Evolutionary conservation across 2,888 invertebrate species (phyloP).

Genomic region (Leptarthrus brevirostris): DNA sequence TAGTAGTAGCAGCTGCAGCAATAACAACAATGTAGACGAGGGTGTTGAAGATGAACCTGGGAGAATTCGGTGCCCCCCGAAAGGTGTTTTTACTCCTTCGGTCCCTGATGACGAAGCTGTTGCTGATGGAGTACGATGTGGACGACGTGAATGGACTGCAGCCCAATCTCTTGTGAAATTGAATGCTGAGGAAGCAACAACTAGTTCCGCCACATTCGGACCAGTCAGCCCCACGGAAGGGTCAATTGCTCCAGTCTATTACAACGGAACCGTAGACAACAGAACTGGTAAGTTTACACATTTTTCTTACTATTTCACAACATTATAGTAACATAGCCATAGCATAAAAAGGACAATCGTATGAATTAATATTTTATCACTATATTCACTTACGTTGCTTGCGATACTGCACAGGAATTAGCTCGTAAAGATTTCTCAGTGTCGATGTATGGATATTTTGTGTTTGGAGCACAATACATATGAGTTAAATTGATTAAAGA

Average conservation of each 20-base stretch:
- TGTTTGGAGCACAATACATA: too few relatives aligned
- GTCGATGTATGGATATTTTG: too few relatives aligned
- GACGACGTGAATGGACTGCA: conserved; percentile 65
- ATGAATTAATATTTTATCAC: too few relatives aligned
- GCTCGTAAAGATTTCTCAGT: too few relatives aligned
- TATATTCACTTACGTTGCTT: too few relatives aligned
- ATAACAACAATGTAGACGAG: conserved; percentile 50
- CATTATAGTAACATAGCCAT: too few relatives aligned
- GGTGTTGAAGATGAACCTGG: conserved; percentile 19
- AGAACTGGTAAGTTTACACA: conserved; percentile 50
- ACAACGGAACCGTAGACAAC: conserved; percentile 51
- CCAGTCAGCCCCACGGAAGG: conserved; percentile 56
- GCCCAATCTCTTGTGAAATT: conserved; percentile 66
- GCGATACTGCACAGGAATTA: too few relatives aligned
- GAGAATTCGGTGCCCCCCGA: conserved; percentile 32
- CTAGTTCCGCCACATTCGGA: conserved; percentile 48
- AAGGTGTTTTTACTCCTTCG: conserved; percentile 51
- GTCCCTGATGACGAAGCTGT: conserved; percentile 53
- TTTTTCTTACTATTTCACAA: background rate
- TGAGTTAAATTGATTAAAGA: too few relatives aligned
- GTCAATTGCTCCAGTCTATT: conserved; percentile 55
- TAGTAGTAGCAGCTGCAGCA: conserved; percentile 51
- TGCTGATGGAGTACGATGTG: conserved; percentile 60
- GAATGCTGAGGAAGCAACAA: conserved; percentile 61
- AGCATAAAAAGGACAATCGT: too few relatives aligned